Base-by-base conservation (phyloP, 2,113 vertebrate genomes). In the Macquaria australasica region DNA sequence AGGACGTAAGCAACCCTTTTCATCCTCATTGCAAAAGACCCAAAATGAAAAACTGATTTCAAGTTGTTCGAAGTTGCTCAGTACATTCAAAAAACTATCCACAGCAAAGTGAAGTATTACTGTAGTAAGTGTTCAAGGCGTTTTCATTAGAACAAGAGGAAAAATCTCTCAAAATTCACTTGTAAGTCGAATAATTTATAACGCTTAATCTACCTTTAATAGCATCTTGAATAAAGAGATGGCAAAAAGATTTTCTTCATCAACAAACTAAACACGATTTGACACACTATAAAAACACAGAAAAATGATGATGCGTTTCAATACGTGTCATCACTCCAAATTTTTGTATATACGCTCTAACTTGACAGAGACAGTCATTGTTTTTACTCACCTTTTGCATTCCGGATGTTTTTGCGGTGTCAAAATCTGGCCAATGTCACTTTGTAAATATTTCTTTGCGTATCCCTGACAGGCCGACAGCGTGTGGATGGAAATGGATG, bases 401-500 rank as follows among this genome's bases (percentile, higher is more conserved):
- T 34, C 34, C 34, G 4, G 34, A 34, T 34, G 34, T 34, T 45
- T 12, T 60, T 48, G 18, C 21, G 56, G 3, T 6, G 16, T 59
- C 21, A 9, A 28, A 9, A 37, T 51, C 15, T 5, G 21, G 28
- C 20, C 28, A 3, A 0, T 6, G 23, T 21, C 34, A 25, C 48
- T 1, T 15, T 23, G 14, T 62, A 50, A 67, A 34, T 41, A 12
- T 43, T 39, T 55, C 23, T 71, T 5, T 62, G 6, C 50, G 1
- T 66, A 1, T 77, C 0, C 1, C 50, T 0, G 55, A 9, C 89
- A 98, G 97, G 97, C 97, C 1, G 97, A 98, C 88, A 98, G 97
- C n/a, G 86, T 97, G 69, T 98, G 97, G 97, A 90, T 98, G 96
- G 96, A 97, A 62, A 98, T 98, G 97, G 97, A 97, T 3, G 95